Conservation (phyloP, 2,113 vertebrate species). For the Dasyprocta punctata region DNA sequence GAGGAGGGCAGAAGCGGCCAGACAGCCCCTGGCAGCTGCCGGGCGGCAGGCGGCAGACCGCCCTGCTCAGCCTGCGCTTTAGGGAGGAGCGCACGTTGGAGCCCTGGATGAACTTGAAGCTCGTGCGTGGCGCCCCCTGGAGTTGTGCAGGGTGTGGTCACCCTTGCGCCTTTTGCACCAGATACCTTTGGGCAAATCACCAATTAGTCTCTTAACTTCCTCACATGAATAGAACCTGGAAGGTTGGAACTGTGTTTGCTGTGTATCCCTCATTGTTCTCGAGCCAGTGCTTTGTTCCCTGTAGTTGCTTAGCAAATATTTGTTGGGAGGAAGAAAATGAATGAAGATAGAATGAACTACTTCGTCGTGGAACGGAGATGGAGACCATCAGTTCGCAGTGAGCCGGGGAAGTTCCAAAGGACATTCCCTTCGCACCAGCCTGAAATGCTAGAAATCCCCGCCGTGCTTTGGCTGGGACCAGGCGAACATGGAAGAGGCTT, state of each 20-base stretch:
- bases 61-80: no score
- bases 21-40: no score
- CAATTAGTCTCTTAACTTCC: neutral
- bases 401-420: neutral
- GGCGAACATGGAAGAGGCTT: neutral
- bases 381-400: neutral
- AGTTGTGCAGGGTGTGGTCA: no score
- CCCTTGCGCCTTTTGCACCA: neutral
- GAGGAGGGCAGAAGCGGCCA: neutral
- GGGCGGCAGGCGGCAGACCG: neutral
- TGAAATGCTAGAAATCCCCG: neutral
- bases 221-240: neutral
- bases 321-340: neutral
- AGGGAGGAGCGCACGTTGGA: neutral
- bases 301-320: neutral
- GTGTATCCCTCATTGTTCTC: neutral
- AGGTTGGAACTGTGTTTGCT: neutral
- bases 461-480: conserved; percentile 6
- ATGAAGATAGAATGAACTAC: neutral
- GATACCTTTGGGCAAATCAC: neutral
- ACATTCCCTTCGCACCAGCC: neutral
- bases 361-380: neutral
- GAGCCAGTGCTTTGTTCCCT: neutral
- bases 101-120: neutral
- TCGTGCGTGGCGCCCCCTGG: neutral